Percentiles rank a stretch among this genome's conserved stretches.
phyloP scores from a whole-genome alignment of 2,888 invertebrate genomes.

The Chaetoderma sp. region DNA sequence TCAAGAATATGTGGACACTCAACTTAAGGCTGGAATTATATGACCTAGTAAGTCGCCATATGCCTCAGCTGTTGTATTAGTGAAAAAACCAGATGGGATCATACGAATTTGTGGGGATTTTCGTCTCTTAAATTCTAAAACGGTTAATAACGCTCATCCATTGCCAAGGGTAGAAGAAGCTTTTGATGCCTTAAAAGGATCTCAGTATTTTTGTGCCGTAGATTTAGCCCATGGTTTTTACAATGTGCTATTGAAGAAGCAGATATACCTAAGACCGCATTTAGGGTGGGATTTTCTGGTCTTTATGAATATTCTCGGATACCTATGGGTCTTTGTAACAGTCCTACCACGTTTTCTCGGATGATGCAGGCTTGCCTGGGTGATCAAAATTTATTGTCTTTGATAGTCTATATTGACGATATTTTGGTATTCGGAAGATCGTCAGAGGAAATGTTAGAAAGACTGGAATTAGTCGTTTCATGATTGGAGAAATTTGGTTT shows the following conservation, averaged over 20 bases:
- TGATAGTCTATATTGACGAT: constrained; percentile 38
- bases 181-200: constrained; percentile 34
- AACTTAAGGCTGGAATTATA: constrained; percentile 20
- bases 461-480: constrained; percentile 36
- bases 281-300: constrained; percentile 30
- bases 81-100: constrained; percentile 35
- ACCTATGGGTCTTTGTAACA: constrained; percentile 30
- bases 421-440: constrained; percentile 36
- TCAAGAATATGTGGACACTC: constrained; percentile 18
- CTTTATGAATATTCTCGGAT: constrained; percentile 36
- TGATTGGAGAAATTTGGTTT: constrained; percentile 29
- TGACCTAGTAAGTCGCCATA: constrained; percentile 29
- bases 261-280: constrained; percentile 42
- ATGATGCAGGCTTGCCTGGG: constrained; percentile 32
- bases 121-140: constrained; percentile 40
- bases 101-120: constrained; percentile 44
- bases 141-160: constrained; percentile 41
- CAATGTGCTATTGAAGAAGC: constrained; percentile 38
- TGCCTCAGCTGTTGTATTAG: constrained; percentile 41
- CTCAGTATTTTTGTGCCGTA: constrained; percentile 37
- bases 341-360: constrained; percentile 35
- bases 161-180: constrained; percentile 45
- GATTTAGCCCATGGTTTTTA: constrained; percentile 47
- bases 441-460: constrained; percentile 30
- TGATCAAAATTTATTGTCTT: constrained; percentile 27